Conservation (phyloP, 2,113 vertebrate species). For the Silurus glanis region DNA sequence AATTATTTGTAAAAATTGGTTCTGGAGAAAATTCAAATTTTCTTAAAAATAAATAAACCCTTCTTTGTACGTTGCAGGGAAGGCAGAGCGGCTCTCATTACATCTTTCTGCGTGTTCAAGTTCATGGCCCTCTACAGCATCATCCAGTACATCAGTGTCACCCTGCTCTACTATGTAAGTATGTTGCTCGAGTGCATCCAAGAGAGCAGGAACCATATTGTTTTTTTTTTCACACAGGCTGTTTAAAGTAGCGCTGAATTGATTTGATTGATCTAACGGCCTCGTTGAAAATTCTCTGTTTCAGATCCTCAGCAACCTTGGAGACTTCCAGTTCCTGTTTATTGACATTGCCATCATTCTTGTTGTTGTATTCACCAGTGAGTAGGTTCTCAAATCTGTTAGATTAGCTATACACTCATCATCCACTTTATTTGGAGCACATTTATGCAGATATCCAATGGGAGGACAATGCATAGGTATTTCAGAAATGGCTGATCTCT, state of each 20-base stretch:
- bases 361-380: conserved; percentile 95
- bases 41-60: too few relatives aligned
- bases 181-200: neutral
- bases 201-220: neutral
- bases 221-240: neutral
- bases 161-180: conserved; percentile 93
- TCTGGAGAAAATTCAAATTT: neutral
- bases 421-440: neutral
- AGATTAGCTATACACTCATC: neutral
- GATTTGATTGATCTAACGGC: neutral
- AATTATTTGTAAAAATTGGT: neutral
- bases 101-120: conserved; percentile 98
- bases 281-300: neutral
- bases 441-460: neutral
- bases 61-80: conserved; percentile 77
- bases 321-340: conserved; percentile 98
- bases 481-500: too few relatives aligned
- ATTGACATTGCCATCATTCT: conserved; percentile 96
- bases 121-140: conserved; percentile 99
- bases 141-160: conserved; percentile 97
- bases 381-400: conserved; percentile 66
- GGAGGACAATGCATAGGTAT: neutral
- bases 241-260: too few relatives aligned
- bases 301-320: conserved; percentile 92
- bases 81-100: conserved; percentile 94